Percentiles rank a stretch among this genome's conserved stretches.
Conservation (phyloP, 2,113 vertebrate species). For the Formicarius rufipectus region DNA sequence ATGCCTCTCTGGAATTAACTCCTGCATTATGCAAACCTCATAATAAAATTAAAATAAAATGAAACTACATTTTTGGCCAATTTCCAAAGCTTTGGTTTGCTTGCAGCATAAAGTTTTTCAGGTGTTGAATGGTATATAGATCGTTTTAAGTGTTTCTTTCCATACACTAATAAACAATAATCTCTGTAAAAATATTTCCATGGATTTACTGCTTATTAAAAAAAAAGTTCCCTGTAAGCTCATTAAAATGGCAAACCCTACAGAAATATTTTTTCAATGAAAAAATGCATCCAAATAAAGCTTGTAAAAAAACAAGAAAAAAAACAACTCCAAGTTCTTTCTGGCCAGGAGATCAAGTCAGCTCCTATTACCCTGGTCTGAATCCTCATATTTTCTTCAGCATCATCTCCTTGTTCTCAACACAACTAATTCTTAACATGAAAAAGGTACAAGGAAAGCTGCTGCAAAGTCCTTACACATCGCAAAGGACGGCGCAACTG, state of each 20-base stretch:
- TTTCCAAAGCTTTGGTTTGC: not conserved
- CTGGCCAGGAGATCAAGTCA: not conserved
- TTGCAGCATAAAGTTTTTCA: not conserved
- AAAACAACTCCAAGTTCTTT: rapidly evolving
- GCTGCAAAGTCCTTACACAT: not conserved
- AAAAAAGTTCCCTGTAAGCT: not conserved
- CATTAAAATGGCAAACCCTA: not conserved
- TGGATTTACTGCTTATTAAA: not conserved
- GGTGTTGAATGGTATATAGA: not conserved
- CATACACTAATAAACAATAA: not conserved
- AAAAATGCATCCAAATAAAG: not conserved
- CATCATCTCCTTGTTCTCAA: not conserved
- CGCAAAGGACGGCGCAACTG: not conserved
- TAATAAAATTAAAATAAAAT: not conserved
- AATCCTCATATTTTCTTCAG: not conserved
- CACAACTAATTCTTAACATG: not conserved
- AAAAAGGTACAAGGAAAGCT: not conserved
- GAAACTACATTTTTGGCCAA: not conserved
- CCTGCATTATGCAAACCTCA: not conserved
- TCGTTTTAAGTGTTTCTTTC: not conserved
- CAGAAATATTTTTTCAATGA: not conserved
- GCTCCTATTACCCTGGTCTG: not conserved
- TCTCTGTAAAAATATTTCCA: not conserved
- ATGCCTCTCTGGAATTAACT: not conserved
- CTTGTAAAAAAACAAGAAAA: not conserved